Percentiles rank a stretch among this genome's conserved stretches.
Evolutionary conservation across 2,888 invertebrate species (phyloP).

Genomic region (Creontiades dilutus): DNA sequence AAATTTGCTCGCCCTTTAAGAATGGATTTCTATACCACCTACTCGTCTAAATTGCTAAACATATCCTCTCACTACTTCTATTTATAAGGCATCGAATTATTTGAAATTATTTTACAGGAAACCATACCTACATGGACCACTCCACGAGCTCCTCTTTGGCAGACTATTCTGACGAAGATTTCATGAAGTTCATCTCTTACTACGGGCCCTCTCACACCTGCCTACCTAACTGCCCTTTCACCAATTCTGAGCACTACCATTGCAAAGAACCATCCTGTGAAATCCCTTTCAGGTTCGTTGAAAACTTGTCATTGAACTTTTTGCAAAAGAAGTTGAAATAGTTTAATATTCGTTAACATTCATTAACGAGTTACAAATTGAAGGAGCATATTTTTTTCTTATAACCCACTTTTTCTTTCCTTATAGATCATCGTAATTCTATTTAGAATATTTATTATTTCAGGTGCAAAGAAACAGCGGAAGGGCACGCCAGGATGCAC

Average conservation of each 20-base stretch:
- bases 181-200: constrained; percentile 75
- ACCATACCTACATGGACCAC: constrained; percentile 73
- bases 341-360: too few species aligned
- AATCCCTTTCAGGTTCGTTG: constrained; percentile 84
- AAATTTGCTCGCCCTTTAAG: too few species aligned
- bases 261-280: constrained; percentile 89
- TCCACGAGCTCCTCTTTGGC: constrained; percentile 72
- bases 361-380: too few species aligned
- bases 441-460: background rate
- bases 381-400: too few species aligned
- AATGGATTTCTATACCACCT: background rate
- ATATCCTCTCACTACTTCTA: background rate
- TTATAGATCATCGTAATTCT: background rate
- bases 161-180: constrained; percentile 75
- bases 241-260: constrained; percentile 87
- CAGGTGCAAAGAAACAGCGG: constrained; percentile 79
- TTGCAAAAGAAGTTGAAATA: too few species aligned
- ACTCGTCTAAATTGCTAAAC: background rate
- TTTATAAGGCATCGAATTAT: background rate
- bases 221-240: constrained; percentile 75
- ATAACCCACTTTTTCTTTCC: too few species aligned
- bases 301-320: too few species aligned
- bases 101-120: constrained; percentile 10
- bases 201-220: constrained; percentile 73
- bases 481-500: constrained; percentile 92